Evolutionary conservation across 2,113 vertebrate genomes (phyloP), one percentile per base, ranked within the genome.

Genomic region (Microcebus griseorufus): DNA sequence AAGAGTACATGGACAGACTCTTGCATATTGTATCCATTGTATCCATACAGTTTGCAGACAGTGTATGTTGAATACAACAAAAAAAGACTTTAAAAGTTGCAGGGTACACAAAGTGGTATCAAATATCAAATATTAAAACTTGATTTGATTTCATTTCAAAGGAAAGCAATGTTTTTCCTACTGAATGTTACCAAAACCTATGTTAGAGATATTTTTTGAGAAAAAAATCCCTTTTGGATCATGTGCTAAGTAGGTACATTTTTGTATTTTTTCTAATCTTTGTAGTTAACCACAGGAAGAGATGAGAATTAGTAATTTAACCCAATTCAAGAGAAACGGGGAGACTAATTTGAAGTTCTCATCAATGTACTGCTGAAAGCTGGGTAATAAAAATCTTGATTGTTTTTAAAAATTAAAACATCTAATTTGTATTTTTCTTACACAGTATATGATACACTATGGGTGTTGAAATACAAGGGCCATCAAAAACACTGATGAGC

Each of bases 261-360:
- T 80, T 80, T 64, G 5, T 53, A 70, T 60, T 95, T 91, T 94
- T 79, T 39, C 42, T 51, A 91, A 65, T 92, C n/a, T 65, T 92
- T 86, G 45, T 87, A 72, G 53, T 62, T 91, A 87, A 73, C 23
- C 6, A 73, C 16, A 79, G 22, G 22, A 42, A 53, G 75, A 73
- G 67, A 64, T 55, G 45, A 53, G 34, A n/a, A 80, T 45, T 42
- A 76, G 39, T 39, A 87, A 80, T 86, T 62, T 72, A 86, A 20
- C 53, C 70, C 9, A 53, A 64, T 22, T 67, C 22, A 53, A 53
- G 53, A 81, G 75, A 81, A 92, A 87, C 22, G 10, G 53, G 42
- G 39, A 70, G 81, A 72, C 12, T 73, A 55, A 55, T 37, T 25
- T 80, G 65, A 86, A 72, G 81, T 86, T 48, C n/a, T 81, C 64